Evolutionary conservation across 2,797 vertebrate genomes (phyloP), one percentile per base, ranked within the genome.

Genomic region (Sebastes glaucus): DNA sequence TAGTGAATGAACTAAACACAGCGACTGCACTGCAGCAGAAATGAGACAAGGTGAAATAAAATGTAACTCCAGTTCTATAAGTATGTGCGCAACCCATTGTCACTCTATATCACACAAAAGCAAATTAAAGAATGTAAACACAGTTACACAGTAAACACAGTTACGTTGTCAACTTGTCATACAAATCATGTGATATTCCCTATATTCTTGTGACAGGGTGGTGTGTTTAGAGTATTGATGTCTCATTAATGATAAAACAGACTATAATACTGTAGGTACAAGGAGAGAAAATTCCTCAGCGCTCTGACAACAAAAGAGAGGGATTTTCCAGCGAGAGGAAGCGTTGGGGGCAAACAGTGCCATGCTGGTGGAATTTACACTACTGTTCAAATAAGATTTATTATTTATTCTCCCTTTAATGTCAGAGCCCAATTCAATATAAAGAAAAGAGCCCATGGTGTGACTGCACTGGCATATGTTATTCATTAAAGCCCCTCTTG

Each of bases 321-420:
- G 60, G 33, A 42, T 80, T 87, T 77, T 73, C 60, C 46, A 38
- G 16, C 3, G 22, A 63, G 33, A 71, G 6, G 23, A 7, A 71
- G 71, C 7, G 2, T 49, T 25, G n/a, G 61, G 18, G 27, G 55
- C 64, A 88, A 88, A 81, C 57, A 74, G 28, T 16, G 61, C 28
- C 1, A 8, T 5, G 14, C 65, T 71, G 46, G 78, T 91, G 71
- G 77, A 90, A 89, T 93, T 87, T 88, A 87, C 86, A 82, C 83
- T 60, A 60, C 80, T 80, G 79, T 74, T 75, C 87, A 91, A 90
- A 91, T 80, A 84, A 13, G 42, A 91, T 93, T 74, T 74, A 92
- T 92, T 88, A 93, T 89, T 89, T 76, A 91, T 88, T 83, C 28
- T 71, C 66, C 32, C 18, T 89, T 89, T 87, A 84, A 91, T 87